Percentiles rank a stretch among this genome's conserved stretches.
Evolutionary conservation across 2,888 invertebrate genomes (phyloP).

Genomic region (Smittia sp.): DNA sequence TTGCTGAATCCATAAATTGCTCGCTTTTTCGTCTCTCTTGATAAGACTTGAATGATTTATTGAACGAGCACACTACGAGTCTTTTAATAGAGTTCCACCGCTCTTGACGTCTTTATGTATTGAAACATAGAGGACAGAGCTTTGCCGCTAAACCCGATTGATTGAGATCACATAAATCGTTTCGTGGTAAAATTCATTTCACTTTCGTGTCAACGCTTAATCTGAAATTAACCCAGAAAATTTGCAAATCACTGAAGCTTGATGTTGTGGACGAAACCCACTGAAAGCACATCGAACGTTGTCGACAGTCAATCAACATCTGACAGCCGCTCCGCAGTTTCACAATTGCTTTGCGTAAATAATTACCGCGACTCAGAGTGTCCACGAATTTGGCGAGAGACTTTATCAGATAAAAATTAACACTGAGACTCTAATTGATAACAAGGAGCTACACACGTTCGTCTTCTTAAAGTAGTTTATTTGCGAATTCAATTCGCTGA

Average conservation of each 20-base stretch:
- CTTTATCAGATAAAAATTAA: conserved; percentile 39
- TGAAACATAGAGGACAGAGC: background rate
- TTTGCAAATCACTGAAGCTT: background rate
- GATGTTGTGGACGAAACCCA: background rate
- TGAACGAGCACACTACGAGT: background rate
- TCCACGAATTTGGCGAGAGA: conserved; percentile 1
- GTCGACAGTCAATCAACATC: background rate
- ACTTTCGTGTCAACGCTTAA: background rate
- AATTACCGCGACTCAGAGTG: background rate
- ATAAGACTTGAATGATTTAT: conserved; percentile 28
- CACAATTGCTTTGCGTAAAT: conserved; percentile 5
- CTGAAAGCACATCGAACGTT: background rate
- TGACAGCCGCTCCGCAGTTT: background rate
- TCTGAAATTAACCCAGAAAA: conserved; percentile 14
- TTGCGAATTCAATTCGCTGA: background rate
- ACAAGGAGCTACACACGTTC: background rate
- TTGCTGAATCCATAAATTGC: background rate
- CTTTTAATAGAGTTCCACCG: background rate
- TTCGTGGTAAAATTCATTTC: background rate
- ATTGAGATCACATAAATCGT: conserved; percentile 2
- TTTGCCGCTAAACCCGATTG: background rate
- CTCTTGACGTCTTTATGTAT: background rate
- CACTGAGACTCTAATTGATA: conserved; percentile 35
- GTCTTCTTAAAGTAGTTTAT: background rate
- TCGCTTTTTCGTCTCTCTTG: background rate